These are phyloP conservation scores for Thera obeliscata DNA, from an alignment of 2,888 invertebrate genomes.

Conservation along the genomic window DNA sequence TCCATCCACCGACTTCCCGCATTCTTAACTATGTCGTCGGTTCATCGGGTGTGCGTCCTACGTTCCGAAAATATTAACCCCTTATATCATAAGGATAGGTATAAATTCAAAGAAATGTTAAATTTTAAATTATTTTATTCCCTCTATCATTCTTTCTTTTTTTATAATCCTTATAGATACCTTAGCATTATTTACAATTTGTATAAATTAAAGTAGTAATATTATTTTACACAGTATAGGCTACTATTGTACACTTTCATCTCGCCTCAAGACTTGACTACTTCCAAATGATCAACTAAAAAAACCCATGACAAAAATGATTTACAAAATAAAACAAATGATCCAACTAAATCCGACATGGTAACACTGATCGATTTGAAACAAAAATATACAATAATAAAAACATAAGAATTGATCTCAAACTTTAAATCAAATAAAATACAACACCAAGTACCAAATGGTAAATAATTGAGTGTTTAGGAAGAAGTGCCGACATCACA, in stretches of 20 bases:
- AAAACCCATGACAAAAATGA: constrained; percentile 43
- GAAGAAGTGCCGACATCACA: constrained; percentile 67
- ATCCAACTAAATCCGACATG: constrained; percentile 56
- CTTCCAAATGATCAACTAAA: constrained; percentile 49
- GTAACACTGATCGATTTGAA: constrained; percentile 70
- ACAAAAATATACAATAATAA: constrained; percentile 50
- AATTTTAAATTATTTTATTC: constrained; percentile 77
- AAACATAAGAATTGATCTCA: constrained; percentile 64
- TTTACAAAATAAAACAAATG: constrained; percentile 51
- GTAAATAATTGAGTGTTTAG: constrained; percentile 70
- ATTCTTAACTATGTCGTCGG: no score
- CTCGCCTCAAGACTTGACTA: constrained; percentile 75
- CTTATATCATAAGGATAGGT: background rate
- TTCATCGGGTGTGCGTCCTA: no score
- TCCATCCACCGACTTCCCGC: no score
- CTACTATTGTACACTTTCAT: constrained; percentile 81
- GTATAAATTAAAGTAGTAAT: constrained; percentile 82
- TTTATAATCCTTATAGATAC: constrained; percentile 78
- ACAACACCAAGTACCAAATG: constrained; percentile 81
- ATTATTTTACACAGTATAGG: constrained; percentile 73
- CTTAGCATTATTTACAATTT: constrained; percentile 82
- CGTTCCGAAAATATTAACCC: no score
- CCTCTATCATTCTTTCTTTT: constrained; percentile 81
- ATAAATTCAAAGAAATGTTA: constrained; percentile 59
- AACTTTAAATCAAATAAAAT: constrained; percentile 62